Evolutionary conservation across 1,140 invertebrate genomes (phyloP).

Genomic region (Drosophila ironensis): DNA sequence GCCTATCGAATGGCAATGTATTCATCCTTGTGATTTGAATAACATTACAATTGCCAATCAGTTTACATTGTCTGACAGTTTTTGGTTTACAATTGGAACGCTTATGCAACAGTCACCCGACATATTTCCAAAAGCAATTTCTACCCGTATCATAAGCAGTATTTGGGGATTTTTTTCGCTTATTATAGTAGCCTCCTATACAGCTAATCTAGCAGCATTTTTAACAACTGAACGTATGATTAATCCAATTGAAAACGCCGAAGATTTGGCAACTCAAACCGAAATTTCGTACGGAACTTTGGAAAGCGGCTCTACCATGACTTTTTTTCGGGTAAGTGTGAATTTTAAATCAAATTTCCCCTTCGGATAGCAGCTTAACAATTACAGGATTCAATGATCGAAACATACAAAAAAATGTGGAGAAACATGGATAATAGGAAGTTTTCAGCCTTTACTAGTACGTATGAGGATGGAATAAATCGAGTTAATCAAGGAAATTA

Average conservation of each 20-base stretch:
- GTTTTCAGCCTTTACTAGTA: conserved; percentile 89
- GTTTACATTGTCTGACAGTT: conserved; percentile 93
- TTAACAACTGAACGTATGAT: conserved; percentile 94
- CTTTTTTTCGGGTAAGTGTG: conserved; percentile 92
- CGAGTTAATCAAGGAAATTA: conserved; percentile 91
- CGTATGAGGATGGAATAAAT: conserved; percentile 90
- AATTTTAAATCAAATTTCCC: conserved; percentile 65
- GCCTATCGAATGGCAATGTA: conserved; percentile 96
- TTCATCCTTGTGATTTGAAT: conserved; percentile 91
- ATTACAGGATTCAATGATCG: conserved; percentile 85
- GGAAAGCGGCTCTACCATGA: conserved; percentile 88
- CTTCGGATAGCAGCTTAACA: no score
- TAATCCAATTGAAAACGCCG: conserved; percentile 91
- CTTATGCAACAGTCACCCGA: conserved; percentile 95
- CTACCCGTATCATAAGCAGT: conserved; percentile 95
- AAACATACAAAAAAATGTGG: conserved; percentile 86
- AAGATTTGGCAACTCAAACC: conserved; percentile 88
- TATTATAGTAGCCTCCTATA: conserved; percentile 97
- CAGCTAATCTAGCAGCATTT: conserved; percentile 97
- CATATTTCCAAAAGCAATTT: conserved; percentile 93
- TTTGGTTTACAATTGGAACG: conserved; percentile 92
- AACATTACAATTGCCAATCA: conserved; percentile 94
- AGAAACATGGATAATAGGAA: conserved; percentile 88
- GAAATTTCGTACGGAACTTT: conserved; percentile 94
- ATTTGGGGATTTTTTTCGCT: conserved; percentile 98